Conservation (phyloP, 2,113 vertebrate genomes). For the Martes martes region DNA sequence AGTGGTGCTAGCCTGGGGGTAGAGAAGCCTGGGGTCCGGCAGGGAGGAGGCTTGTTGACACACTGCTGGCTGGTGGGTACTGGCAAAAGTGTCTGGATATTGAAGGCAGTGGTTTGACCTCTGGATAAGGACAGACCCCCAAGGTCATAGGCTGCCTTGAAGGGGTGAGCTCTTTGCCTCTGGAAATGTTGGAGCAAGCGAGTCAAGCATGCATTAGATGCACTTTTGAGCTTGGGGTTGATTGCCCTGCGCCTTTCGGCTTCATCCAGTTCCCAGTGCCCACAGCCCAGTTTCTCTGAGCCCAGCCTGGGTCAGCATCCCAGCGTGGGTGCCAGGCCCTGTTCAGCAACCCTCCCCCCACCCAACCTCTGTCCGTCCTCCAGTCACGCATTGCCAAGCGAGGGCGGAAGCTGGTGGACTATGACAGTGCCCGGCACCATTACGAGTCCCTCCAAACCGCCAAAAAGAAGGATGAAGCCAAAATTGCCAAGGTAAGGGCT, state of each 20-base stretch:
- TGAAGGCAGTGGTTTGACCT: background rate
- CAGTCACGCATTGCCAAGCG: conserved; percentile 96
- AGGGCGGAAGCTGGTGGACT: conserved; percentile 97
- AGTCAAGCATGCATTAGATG: rapidly evolving
- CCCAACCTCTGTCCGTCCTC: background rate
- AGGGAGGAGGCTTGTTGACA: background rate
- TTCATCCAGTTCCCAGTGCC: too few species aligned
- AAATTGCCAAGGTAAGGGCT: conserved; percentile 93
- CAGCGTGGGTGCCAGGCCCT: background rate
- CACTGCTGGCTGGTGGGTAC: background rate
- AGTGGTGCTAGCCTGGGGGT: background rate
- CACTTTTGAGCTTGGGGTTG: background rate
- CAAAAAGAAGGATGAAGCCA: conserved; percentile 97
- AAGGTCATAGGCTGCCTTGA: background rate
- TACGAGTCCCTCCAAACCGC: conserved; percentile 93
- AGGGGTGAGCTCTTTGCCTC: background rate
- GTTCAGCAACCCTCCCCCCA: background rate
- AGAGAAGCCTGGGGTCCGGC: background rate
- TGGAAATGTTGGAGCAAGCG: rapidly evolving
- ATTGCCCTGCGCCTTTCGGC: rapidly evolving
- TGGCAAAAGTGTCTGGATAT: background rate
- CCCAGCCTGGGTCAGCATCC: background rate
- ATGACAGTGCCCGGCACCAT: conserved; percentile 96
- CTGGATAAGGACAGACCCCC: background rate
- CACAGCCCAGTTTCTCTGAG: background rate